A percentile compares a stretch with the other conserved stretches of the same genome.
phyloP scores from a whole-genome alignment of 2,113 vertebrate genomes.

The Colossoma macropomum region DNA sequence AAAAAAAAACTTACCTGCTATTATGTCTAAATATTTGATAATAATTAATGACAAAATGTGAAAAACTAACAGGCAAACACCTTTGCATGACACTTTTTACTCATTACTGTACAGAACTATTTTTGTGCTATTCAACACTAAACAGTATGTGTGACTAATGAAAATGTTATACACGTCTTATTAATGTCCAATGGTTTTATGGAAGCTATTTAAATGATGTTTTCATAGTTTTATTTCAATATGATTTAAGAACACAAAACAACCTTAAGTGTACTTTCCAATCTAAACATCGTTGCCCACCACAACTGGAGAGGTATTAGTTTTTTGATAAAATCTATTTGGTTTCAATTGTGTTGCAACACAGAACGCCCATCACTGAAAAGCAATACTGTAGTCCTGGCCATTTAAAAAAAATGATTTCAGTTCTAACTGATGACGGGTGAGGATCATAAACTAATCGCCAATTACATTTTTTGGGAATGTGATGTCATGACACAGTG shows the following conservation, averaged over 20 bases:
- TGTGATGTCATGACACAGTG: too few relatives aligned
- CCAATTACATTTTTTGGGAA: too few relatives aligned
- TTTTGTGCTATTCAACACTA: neutral
- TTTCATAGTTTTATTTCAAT: neutral
- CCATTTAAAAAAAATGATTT: too few relatives aligned
- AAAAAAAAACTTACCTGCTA: too few relatives aligned
- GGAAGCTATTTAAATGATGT: neutral
- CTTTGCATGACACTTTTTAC: neutral
- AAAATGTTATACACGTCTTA: constrained; percentile 9
- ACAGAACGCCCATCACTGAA: neutral
- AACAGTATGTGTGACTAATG: neutral
- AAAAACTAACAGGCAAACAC: too few relatives aligned
- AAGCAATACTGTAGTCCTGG: too few relatives aligned
- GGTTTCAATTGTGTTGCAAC: neutral
- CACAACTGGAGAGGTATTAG: neutral
- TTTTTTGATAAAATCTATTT: neutral
- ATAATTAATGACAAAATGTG: too few relatives aligned
- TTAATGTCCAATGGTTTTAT: neutral
- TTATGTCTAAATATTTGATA: too few relatives aligned
- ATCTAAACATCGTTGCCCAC: neutral
- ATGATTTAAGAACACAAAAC: neutral
- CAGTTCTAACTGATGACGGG: too few relatives aligned
- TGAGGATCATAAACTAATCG: too few relatives aligned
- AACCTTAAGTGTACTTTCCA: neutral
- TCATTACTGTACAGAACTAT: too few relatives aligned